Evolutionary conservation across 2,113 vertebrate genomes (phyloP), one percentile per base, ranked within the genome.

Genomic region (Oryzias woworae): DNA sequence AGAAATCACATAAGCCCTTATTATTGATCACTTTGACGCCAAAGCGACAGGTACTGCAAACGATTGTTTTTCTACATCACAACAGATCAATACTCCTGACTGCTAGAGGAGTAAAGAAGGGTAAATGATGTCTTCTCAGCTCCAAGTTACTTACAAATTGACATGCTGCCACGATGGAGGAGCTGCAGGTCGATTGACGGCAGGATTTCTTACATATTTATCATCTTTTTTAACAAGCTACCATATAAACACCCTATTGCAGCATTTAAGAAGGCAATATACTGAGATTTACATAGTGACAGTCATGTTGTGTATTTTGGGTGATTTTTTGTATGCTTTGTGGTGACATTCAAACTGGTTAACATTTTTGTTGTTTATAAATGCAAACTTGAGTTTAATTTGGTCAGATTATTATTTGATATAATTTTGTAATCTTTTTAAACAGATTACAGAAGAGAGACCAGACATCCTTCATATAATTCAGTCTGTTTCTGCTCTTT

Each of bases 41-140:
- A 45, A 66, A 74, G 81, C 72, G 73, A 55, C 78, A 77, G 66
- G 31, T 83, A 70, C 68, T 73, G 47, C 20, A 18, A 48, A 48
- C 47, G 22, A 81, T 84, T 83, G 83, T 87, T 90, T 85, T 80
- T 53, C 75, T 80, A 76, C 71, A 72, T 58, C 63, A 22, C 64
- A 15, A 44, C 47, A 59, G 66, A 89, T 90, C 85, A 83, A 89
- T 90, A 83, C 1, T 15, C 69, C 69, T 63, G 82, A 82, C 70
- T 41, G 68, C 45, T 73, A 3, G 49, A 62, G 45, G 64, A 78
- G 56, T 57, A 45, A 65, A 57, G 76, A 53, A 56, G 62, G 70
- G 70, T 85, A 85, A 88, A 87, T 79, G 81, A 87, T 85, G 83
- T 79, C 72, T 83, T 75, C 75, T 81, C 77, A 75, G 62, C 80